A percentile compares a stretch with the other conserved stretches of the same genome.
These are phyloP conservation scores for Drosophila athabasca DNA, from an alignment of 1,140 invertebrate species.

Conservation along the genomic window DNA sequence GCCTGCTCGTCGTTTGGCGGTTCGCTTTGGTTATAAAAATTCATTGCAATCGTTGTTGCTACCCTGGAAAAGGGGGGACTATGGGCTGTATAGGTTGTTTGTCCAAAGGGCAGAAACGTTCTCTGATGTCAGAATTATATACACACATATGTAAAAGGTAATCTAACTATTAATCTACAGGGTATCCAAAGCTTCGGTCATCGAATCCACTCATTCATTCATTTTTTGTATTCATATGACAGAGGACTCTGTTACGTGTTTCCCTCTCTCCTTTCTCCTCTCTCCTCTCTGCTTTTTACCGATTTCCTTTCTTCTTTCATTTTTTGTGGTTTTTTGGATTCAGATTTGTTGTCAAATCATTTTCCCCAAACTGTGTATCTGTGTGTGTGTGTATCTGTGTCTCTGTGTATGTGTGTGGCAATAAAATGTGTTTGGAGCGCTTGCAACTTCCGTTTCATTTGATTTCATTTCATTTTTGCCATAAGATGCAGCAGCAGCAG, in stretches of 20 bases:
- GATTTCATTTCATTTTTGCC: constrained; percentile 62
- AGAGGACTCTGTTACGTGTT: too few relatives aligned
- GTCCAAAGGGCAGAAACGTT: too few relatives aligned
- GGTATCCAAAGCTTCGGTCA: too few relatives aligned
- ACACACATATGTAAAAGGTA: too few relatives aligned
- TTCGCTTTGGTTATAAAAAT: constrained; percentile 63
- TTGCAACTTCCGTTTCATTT: constrained; percentile 76
- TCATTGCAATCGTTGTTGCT: constrained; percentile 62
- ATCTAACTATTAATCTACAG: too few relatives aligned
- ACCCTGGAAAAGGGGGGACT: too few relatives aligned
- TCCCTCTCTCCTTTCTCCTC: background rate
- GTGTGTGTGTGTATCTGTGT: constrained; percentile 13
- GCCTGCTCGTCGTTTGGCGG: constrained; percentile 67
- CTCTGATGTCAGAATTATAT: too few relatives aligned
- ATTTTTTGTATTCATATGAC: too few relatives aligned
- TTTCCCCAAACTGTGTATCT: background rate
- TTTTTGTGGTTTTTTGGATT: constrained; percentile 36
- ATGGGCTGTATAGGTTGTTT: too few relatives aligned
- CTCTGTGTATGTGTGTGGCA: constrained; percentile 56
- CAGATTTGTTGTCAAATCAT: constrained; percentile 77
- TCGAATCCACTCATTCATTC: too few relatives aligned
- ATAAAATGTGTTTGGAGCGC: constrained; percentile 71
- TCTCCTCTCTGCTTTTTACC: background rate
- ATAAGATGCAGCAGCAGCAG: constrained; percentile 59
- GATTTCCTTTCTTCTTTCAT: constrained; percentile 7